These are phyloP conservation scores for Psittacara wagleri DNA, from an alignment of 2,113 vertebrate species.

Conservation along the genomic window DNA sequence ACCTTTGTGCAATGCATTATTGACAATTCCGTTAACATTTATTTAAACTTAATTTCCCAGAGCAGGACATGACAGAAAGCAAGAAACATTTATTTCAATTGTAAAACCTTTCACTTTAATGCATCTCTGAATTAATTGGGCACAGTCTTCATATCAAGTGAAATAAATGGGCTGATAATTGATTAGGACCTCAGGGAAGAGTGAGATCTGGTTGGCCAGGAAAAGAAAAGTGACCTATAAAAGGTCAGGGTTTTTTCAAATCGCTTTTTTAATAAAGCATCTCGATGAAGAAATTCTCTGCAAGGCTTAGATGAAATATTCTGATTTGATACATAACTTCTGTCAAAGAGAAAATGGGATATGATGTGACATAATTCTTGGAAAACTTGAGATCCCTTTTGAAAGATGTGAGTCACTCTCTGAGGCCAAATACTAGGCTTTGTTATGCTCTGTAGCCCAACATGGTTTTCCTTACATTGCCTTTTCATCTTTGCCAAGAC, in stretches of 20 bases:
- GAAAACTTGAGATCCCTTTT: not conserved
- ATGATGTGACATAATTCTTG: slow-evolving; percentile 37
- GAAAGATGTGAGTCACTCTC: not conserved
- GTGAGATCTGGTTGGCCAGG: slow-evolving; percentile 64
- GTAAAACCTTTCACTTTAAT: slow-evolving; percentile 75
- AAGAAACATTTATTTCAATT: slow-evolving; percentile 72
- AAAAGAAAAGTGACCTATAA: slow-evolving; percentile 62
- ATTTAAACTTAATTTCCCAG: slow-evolving; percentile 77
- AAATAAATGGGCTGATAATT: slow-evolving; percentile 69
- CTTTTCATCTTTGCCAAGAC: not conserved
- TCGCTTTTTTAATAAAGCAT: slow-evolving; percentile 50
- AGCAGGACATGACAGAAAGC: slow-evolving; percentile 76
- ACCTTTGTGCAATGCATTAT: slow-evolving; percentile 75
- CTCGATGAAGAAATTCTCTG: slow-evolving; percentile 63
- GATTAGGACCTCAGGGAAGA: slow-evolving; percentile 63
- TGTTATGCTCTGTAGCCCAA: not conserved
- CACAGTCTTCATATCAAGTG: slow-evolving; percentile 67
- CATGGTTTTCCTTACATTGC: not conserved
- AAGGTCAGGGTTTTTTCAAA: slow-evolving; percentile 54
- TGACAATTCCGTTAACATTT: slow-evolving; percentile 79
- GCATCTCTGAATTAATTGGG: slow-evolving; percentile 71
- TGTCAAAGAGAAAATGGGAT: slow-evolving; percentile 20
- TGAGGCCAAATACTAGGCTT: not conserved
- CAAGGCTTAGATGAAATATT: slow-evolving; percentile 40
- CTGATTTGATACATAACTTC: slow-evolving; percentile 45